Conservation (phyloP, 2,888 invertebrate genomes). For the Dynastes tityus region DNA sequence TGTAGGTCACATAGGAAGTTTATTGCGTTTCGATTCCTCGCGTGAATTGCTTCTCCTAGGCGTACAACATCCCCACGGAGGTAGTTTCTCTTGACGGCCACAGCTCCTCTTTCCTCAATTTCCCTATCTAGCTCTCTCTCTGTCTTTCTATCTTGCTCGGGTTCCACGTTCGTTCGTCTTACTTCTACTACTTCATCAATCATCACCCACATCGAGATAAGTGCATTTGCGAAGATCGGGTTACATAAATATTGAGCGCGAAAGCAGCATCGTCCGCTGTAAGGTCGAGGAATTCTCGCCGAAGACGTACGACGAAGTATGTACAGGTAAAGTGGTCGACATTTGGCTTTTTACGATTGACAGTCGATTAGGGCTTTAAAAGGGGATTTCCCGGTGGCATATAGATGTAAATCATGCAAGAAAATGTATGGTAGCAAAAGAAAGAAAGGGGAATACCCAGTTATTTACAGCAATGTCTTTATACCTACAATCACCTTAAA, state of each 20-base stretch:
- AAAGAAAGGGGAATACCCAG: no score
- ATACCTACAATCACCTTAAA: no score
- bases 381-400: background rate
- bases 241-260: slow-evolving; percentile 37
- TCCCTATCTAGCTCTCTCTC: background rate
- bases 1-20: slow-evolving; percentile 49
- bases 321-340: background rate
- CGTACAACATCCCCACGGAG: no score
- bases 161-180: no score
- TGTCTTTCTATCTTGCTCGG: background rate
- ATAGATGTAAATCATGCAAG: background rate
- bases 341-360: slow-evolving; percentile 10
- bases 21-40: slow-evolving; percentile 45
- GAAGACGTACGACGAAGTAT: no score
- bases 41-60: slow-evolving; percentile 2
- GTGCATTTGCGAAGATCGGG: slow-evolving; percentile 46
- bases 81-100: no score
- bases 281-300: background rate
- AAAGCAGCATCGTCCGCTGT: background rate
- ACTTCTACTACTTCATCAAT: slow-evolving; percentile 35
- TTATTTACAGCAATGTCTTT: no score
- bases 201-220: slow-evolving; percentile 44
- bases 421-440: background rate
- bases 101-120: background rate
- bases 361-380: slow-evolving; percentile 25